These are phyloP conservation scores for Drymodes brunneopygia DNA, from an alignment of 2,113 vertebrate genomes.

Conservation along the genomic window DNA sequence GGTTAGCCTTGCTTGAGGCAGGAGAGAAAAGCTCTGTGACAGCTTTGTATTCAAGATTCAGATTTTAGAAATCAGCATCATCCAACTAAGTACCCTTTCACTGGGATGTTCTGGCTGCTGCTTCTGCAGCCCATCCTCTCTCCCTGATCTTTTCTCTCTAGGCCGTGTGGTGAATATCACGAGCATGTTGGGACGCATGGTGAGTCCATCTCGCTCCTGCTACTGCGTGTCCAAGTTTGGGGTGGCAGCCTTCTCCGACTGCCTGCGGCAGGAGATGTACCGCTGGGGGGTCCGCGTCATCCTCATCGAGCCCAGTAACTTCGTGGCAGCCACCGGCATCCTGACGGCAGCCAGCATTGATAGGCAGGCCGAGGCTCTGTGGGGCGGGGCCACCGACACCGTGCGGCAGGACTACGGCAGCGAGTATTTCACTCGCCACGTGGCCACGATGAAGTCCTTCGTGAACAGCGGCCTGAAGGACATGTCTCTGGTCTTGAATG, in stretches of 20 bases:
- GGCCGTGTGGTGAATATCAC: constrained; percentile 84
- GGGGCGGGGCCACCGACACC: constrained; percentile 60
- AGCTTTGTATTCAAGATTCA: not conserved
- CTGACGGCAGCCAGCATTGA: constrained; percentile 68
- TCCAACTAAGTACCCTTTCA: not conserved
- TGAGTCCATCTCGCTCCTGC: constrained; percentile 72
- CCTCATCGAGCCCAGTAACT: constrained; percentile 83
- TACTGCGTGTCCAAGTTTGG: constrained; percentile 87
- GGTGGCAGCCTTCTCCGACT: constrained; percentile 84
- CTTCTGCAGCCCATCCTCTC: not conserved
- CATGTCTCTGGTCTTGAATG: constrained; percentile 68
- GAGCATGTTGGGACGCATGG: constrained; percentile 83
- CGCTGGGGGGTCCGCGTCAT: constrained; percentile 82
- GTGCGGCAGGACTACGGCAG: constrained; percentile 81
- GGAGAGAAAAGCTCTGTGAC: not conserved
- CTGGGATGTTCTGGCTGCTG: not conserved
- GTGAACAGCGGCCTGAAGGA: constrained; percentile 73
- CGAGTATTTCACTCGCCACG: constrained; percentile 69
- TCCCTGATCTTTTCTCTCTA: constrained; percentile 4
- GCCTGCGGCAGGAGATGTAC: constrained; percentile 88
- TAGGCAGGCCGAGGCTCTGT: constrained; percentile 73
- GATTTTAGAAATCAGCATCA: not conserved
- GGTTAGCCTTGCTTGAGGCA: not conserved
- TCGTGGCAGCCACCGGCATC: constrained; percentile 79
- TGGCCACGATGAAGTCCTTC: constrained; percentile 77